Base-by-base conservation (phyloP, 2,888 invertebrate genomes). In the Drosophila conformis region DNA sequence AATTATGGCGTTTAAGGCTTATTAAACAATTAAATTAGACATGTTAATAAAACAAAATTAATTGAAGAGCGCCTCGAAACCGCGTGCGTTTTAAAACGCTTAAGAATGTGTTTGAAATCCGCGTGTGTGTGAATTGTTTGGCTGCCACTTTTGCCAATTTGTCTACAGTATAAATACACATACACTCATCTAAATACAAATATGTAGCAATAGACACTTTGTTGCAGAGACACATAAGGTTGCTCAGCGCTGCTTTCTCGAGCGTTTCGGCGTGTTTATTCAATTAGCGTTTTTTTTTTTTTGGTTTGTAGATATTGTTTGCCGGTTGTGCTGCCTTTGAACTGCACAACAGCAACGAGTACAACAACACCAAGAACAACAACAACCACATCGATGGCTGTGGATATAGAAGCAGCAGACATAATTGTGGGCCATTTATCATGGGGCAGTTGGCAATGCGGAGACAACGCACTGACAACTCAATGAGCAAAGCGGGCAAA, bases 371-470 rank as follows among this genome's bases (percentile, higher is more conserved):
- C 1, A 21, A 61, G 31, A 33, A 56, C 57, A 63, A 57, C 33
- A 58, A 61, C 65, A 60, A 54, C 29, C 33, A 56, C 73, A 75
- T 73, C 75, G 70, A 72, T 75, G 70, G 58, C 59, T 66, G 76
- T 61, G 73, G 80, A 85, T 83, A 72, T 82, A 73, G 87, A 73
- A 64, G 46, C 70, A 69, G 59, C 52, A 56, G 79, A 85, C 85
- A 85, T 85, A 85, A 85, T 85, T 85, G 85, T 88, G 48, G 90
- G 88, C 90, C 71, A 85, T 85, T 85, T 89, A 85, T 85, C 90
- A 85, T 72, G 85, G 70, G 64, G 76, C 66, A 69, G 81, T 83
- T 80, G 78, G 78, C 84, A 68, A 71, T 70, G 61, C 78, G 67
- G 69, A 80, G 80, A 83, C 82, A 79, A 75, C 73, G 71, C 81